These are phyloP conservation scores for Campylomormyrus numenius DNA, from an alignment of 2,113 vertebrate genomes.

Conservation along the genomic window DNA sequence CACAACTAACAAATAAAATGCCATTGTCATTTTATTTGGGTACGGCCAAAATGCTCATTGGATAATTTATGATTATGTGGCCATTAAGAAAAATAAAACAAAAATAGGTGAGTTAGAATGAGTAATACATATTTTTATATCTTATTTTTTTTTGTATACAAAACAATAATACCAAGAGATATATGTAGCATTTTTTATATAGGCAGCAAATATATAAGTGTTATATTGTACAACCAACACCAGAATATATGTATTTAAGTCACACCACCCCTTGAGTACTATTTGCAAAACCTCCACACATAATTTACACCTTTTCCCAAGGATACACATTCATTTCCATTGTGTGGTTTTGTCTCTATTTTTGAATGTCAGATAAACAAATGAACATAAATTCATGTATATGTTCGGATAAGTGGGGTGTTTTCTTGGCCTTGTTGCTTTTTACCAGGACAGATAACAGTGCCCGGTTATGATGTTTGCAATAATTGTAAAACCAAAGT, in stretches of 20 bases:
- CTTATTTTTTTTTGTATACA: background rate
- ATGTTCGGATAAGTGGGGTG: background rate
- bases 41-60: background rate
- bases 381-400: background rate
- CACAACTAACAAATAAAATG: background rate
- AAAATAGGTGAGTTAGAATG: background rate
- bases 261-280: background rate
- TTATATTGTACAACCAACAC: background rate
- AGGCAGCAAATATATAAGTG: background rate
- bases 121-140: background rate
- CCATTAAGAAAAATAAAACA: background rate
- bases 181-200: background rate
- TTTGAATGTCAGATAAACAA: background rate
- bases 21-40: background rate
- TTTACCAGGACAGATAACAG: background rate
- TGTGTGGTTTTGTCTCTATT: background rate
- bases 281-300: background rate
- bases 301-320: conserved; percentile 9
- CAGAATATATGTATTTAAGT: background rate
- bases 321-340: background rate
- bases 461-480: background rate
- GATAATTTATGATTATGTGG: background rate
- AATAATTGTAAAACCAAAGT: background rate
- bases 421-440: background rate
- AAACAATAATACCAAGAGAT: background rate